phyloP scores from a whole-genome alignment of 2,113 vertebrate species.

The Megaceryle maxima region DNA sequence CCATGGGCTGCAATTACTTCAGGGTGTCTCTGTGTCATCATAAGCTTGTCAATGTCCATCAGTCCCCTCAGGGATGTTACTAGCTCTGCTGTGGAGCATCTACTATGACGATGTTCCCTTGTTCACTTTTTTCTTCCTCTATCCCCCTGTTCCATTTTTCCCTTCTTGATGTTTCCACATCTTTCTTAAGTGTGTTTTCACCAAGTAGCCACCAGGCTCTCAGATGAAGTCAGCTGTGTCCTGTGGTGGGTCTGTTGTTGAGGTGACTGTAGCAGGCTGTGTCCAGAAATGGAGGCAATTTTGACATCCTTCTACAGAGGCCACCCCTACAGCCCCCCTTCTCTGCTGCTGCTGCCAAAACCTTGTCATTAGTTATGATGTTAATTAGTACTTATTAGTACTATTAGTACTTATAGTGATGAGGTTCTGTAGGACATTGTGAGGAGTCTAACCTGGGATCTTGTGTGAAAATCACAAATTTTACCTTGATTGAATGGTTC shows the following conservation, averaged over 20 bases:
- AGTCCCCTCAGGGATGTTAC: not conserved
- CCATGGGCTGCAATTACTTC: not conserved
- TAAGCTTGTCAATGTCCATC: not conserved
- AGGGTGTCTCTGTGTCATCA: not conserved
- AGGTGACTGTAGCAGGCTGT: too few species aligned
- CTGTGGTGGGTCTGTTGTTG: too few species aligned
- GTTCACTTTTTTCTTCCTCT: not conserved
- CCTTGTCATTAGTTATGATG: not conserved
- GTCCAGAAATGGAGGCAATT: not conserved
- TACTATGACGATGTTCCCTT: not conserved
- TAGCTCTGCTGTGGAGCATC: not conserved
- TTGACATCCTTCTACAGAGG: not conserved
- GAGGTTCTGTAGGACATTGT: not conserved
- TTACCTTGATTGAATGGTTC: not conserved
- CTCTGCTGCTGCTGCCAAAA: not conserved
- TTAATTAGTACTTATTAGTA: not conserved
- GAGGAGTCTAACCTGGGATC: not conserved
- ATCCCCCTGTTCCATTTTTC: not conserved
- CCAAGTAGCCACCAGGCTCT: not conserved
- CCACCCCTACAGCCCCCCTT: not conserved
- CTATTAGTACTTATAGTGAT: not conserved
- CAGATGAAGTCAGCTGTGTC: not conserved
- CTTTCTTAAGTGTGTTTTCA: not conserved
- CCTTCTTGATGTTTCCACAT: not conserved
- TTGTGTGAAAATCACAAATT: not conserved